Conservation (phyloP, 2,888 invertebrate species). For the Cantharis nigra region DNA sequence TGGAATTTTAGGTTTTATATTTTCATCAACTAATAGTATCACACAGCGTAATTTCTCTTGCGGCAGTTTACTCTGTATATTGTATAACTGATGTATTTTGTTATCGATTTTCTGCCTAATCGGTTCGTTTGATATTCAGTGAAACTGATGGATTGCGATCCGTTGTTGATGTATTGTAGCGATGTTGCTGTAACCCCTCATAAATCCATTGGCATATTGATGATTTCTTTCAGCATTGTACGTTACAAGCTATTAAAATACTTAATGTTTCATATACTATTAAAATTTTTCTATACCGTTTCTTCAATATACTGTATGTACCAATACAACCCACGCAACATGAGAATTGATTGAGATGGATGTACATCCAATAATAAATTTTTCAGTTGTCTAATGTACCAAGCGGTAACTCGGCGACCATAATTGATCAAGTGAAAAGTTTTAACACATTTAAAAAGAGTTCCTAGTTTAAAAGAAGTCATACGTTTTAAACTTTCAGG, state of each 20-base stretch:
- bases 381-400: background rate
- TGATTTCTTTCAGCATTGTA: constrained; percentile 25
- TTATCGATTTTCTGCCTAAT: constrained; percentile 40
- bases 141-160: constrained; percentile 33
- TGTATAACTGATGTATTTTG: constrained; percentile 22
- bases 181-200: constrained; percentile 19
- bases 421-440: background rate
- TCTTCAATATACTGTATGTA: background rate
- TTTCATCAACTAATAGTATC: background rate
- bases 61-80: constrained; percentile 22
- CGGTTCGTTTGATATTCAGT: constrained; percentile 38
- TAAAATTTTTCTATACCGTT: background rate
- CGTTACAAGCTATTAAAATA: constrained; percentile 10
- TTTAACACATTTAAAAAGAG: background rate
- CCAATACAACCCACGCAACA: background rate
- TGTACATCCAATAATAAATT: background rate
- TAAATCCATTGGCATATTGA: constrained; percentile 27
- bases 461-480: constrained; percentile 7
- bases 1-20: constrained; percentile 7
- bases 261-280: constrained; percentile 3
- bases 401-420: background rate
- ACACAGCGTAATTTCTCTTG: constrained; percentile 39
- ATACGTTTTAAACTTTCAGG: constrained; percentile 11
- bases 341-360: background rate
- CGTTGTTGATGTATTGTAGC: constrained; percentile 35